These are phyloP conservation scores for Drosophila recens DNA, from an alignment of 2,888 invertebrate species.

Conservation along the genomic window DNA sequence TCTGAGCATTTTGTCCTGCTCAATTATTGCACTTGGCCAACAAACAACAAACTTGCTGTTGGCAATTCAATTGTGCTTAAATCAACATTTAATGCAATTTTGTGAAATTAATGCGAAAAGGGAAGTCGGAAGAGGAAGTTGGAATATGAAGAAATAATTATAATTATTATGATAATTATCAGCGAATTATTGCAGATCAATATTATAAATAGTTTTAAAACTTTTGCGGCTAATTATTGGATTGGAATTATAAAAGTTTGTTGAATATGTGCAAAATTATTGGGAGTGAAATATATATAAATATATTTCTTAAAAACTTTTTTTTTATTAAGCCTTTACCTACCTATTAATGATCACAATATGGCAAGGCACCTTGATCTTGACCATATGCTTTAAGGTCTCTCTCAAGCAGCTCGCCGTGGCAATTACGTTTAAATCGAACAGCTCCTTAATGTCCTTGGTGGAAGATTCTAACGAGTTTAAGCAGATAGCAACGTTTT, in stretches of 20 bases:
- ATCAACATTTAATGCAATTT: constrained; percentile 15
- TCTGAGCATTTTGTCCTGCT: constrained; percentile 12
- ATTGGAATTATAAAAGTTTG: too few relatives aligned
- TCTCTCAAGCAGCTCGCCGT: constrained; percentile 87
- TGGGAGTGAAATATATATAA: too few relatives aligned
- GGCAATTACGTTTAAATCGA: constrained; percentile 87
- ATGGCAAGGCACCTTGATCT: constrained; percentile 86
- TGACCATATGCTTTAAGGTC: constrained; percentile 86
- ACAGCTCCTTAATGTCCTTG: constrained; percentile 82
- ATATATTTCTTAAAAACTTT: too few relatives aligned
- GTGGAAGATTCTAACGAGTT: constrained; percentile 72
- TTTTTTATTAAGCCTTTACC: too few relatives aligned
- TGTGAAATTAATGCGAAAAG: constrained; percentile 1
- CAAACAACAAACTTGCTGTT: constrained; percentile 1
- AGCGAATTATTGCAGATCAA: too few relatives aligned
- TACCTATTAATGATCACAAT: constrained; percentile 88
- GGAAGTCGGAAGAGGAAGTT: background rate
- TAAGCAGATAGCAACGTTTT: background rate
- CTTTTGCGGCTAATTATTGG: too few relatives aligned
- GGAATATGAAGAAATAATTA: too few relatives aligned
- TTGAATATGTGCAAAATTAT: too few relatives aligned
- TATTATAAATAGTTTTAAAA: too few relatives aligned
- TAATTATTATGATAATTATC: background rate
- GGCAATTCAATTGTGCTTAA: constrained; percentile 15
- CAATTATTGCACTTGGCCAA: constrained; percentile 26